Evolutionary conservation across 2,113 vertebrate genomes (phyloP).

Genomic region (Zosterops pallidus): DNA sequence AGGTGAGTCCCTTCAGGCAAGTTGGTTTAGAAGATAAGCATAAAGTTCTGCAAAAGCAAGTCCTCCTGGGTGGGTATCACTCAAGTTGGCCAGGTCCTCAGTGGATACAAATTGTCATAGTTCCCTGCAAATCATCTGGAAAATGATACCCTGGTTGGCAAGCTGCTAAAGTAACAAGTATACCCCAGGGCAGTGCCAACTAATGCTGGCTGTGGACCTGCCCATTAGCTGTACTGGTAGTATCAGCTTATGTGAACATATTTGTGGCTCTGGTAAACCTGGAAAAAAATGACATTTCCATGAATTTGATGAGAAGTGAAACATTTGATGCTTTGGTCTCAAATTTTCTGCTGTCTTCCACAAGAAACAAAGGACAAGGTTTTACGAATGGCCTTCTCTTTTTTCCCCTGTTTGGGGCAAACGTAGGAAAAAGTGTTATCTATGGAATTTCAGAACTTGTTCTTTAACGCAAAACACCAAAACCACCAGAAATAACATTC

Average conservation of each 20-base stretch:
- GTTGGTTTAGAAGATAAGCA: not conserved
- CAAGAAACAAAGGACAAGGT: constrained; percentile 55
- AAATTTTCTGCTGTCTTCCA: constrained; percentile 54
- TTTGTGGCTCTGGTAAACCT: constrained; percentile 52
- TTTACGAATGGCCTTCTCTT: not conserved
- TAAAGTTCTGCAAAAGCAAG: not conserved
- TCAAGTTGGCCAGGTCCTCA: not conserved
- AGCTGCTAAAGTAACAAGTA: constrained; percentile 29
- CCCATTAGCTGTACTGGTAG: constrained; percentile 42
- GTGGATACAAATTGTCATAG: constrained; percentile 6
- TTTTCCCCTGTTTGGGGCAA: constrained; percentile 1
- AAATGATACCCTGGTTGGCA: constrained; percentile 1
- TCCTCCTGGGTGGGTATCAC: not conserved
- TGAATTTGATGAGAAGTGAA: constrained; percentile 56
- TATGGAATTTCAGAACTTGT: constrained; percentile 30
- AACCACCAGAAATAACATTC: constrained; percentile 53
- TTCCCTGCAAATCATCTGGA: constrained; percentile 43
- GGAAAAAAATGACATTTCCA: constrained; percentile 60
- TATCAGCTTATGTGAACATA: constrained; percentile 51
- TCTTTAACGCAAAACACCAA: constrained; percentile 40
- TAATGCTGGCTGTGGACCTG: not conserved
- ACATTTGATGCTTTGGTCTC: constrained; percentile 51
- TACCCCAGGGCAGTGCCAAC: constrained; percentile 40
- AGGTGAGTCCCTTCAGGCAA: not conserved
- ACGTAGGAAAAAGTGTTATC: constrained; percentile 55